A percentile compares a stretch with the other conserved stretches of the same genome.
Evolutionary conservation across 1,140 invertebrate genomes (phyloP).

Genomic region (Conus ventricosus): DNA sequence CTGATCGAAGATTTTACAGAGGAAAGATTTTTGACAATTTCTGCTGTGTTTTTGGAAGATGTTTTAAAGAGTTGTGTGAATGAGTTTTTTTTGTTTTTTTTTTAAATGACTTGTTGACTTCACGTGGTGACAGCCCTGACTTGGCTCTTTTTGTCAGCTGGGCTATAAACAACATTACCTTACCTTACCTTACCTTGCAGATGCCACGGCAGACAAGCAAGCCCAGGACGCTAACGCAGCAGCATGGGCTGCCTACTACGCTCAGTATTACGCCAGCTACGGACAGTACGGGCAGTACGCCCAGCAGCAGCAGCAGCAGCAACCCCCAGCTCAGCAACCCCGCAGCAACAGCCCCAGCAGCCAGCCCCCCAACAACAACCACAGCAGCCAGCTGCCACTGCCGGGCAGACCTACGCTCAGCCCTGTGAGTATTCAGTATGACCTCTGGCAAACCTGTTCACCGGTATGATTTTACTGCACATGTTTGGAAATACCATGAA

Average conservation of each 20-base stretch:
- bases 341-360: constrained; percentile 35
- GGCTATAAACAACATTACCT: too few relatives aligned
- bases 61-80: too few relatives aligned
- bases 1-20: too few relatives aligned
- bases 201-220: constrained; percentile 57
- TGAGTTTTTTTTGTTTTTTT: too few relatives aligned
- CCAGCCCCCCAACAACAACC: constrained; percentile 9
- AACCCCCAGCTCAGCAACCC: constrained; percentile 53
- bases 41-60: too few relatives aligned
- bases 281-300: constrained; percentile 63
- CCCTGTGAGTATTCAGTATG: constrained; percentile 39
- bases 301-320: constrained; percentile 81
- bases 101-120: too few relatives aligned
- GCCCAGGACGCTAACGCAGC: constrained; percentile 75
- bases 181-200: not conserved
- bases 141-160: too few relatives aligned
- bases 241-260: constrained; percentile 78
- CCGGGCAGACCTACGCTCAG: constrained; percentile 37
- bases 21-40: too few relatives aligned
- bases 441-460: not conserved
- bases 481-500: too few relatives aligned
- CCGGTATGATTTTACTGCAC: too few relatives aligned
- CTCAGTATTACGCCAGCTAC: constrained; percentile 77
- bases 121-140: too few relatives aligned
- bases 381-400: constrained; percentile 23